Evolutionary conservation across 2,113 vertebrate genomes (phyloP), one percentile per base, ranked within the genome.

Genomic region (Poecilia latipinna): DNA sequence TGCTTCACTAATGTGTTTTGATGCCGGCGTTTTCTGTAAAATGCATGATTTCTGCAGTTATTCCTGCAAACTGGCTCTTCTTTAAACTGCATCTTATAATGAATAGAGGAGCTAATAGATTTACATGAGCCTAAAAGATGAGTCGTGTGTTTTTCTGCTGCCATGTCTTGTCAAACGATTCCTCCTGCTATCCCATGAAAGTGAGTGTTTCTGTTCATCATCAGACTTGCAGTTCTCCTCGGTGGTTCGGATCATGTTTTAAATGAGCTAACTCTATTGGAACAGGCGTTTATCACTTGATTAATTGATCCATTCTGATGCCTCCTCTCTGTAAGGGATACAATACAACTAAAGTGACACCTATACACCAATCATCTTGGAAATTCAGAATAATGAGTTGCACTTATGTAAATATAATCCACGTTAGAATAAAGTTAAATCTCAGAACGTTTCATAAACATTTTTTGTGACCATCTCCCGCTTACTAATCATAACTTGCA

Each of bases 161-260:
- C 83, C 65, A 78, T 68, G 74, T 83, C 48, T 69, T 75, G 80
- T 74, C 73, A 85, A 83, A 80, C 57, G 66, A 67, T 65, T 70
- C 70, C 13, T 35, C 1, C 29, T 62, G 33, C 51, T 44, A 12
- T 68, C 24, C 33, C 44, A 42, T 29, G 19, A 24, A 54, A 54
- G 17, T 51, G 44, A 22, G 19, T 17, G 6, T 54, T 54, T 54
- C 48, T 54, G 17, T 54, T 54, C 17, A 1, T 51, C 48, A 51
- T 54, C 48, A 42, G 39, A 42, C 12, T 42, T 42, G 1, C 39
- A 42, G 39, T 42, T 4, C 13, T 42, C 39, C 39, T 42, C 39
- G 15, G 39, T 42, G 39, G 39, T 42, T 42, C 12, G 4, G 39
- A 15, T 6, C 48, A 54, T 8, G 4, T 54, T 54, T 51, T 54